Conservation (phyloP, 2,888 invertebrate species). For the Cheilosia urbana region DNA sequence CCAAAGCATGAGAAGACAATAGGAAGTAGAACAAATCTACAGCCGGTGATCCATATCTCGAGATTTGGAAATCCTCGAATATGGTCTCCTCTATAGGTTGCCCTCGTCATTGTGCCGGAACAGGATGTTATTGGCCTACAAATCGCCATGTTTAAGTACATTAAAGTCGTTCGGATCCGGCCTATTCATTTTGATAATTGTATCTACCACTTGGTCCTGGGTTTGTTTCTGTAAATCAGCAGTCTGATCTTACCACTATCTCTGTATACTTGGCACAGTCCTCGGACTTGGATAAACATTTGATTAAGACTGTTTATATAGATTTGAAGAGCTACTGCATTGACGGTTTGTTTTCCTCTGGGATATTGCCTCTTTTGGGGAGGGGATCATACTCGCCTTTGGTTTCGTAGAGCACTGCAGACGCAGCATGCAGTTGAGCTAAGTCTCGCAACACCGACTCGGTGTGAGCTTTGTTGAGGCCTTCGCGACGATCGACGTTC, state of each 20-base stretch:
- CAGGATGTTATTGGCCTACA: conserved; percentile 80
- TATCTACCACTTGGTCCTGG: conserved; percentile 69
- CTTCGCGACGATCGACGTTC: conserved; percentile 79
- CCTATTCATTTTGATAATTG: conserved; percentile 36
- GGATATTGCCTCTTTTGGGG: conserved; percentile 69
- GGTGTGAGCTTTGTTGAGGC: conserved; percentile 79
- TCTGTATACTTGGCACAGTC: conserved; percentile 76
- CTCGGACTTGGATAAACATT: conserved; percentile 57
- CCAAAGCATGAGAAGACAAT: conserved; percentile 79
- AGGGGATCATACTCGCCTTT: conserved; percentile 76
- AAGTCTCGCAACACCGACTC: conserved; percentile 78
- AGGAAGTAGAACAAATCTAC: conserved; percentile 80
- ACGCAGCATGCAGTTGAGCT: conserved; percentile 81
- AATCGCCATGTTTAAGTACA: conserved; percentile 80
- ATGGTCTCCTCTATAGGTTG: conserved; percentile 77
- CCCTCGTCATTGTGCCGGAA: conserved; percentile 78
- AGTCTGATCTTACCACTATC: conserved; percentile 76
- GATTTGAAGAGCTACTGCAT: conserved; percentile 74
- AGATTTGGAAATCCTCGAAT: conserved; percentile 80
- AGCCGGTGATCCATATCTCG: conserved; percentile 78
- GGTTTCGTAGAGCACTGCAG: conserved; percentile 77
- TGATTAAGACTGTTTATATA: conserved; percentile 46
- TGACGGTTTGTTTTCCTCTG: conserved; percentile 59
- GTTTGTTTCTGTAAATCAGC: conserved; percentile 67
- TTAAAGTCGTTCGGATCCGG: conserved; percentile 77